Base-by-base conservation (phyloP, 1,140 invertebrate species). In the Chironomus tepperi region DNA sequence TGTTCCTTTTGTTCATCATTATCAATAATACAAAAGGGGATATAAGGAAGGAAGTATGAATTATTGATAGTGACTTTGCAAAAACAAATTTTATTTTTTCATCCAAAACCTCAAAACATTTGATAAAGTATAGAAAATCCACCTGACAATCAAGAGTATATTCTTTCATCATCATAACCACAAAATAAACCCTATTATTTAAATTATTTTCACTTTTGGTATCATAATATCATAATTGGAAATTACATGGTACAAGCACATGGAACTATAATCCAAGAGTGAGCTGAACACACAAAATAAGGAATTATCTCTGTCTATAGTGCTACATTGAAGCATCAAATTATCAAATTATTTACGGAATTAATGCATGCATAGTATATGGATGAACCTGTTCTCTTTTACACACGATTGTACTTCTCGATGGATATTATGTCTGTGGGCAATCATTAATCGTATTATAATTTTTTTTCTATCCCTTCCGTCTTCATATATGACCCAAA, bases 191-290 rank as follows among this genome's bases (percentile, higher is more conserved):
- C 47, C 47, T 57, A 57, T 57, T 57, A 57, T 57, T 57, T 57
- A 57, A 57, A 57, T 57, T 57, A 57, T 57, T 57, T 57, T 57
- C 47, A 57, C 47, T 57, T n/a, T 57, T 15, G 15, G 12, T 57
- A n/a, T 57, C 5, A 5, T 15, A 15, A 15, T 57, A 57, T 57
- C 47, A 57, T 57, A 57, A 57, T 57, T 57, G 47, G n/a, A 57
- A 57, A 57, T 57, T 57, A 57, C 47, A 57, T 57, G 47, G 47
- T 57, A n/a, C 12, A 15, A n/a, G 12, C 47, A 57, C 9, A 57
- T n/a, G 12, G n/a, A n/a, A 57, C 47, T n/a, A 57, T 57, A 57
- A 57, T 57, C 47, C 47, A 57, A 57, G n/a, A n/a, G n/a, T n/a
- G n/a, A n/a, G n/a, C n/a, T n/a, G n/a, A n/a, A n/a, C n/a, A n/a